Evolutionary conservation across 2,888 invertebrate species (phyloP).

Genomic region (Panopea generosa): DNA sequence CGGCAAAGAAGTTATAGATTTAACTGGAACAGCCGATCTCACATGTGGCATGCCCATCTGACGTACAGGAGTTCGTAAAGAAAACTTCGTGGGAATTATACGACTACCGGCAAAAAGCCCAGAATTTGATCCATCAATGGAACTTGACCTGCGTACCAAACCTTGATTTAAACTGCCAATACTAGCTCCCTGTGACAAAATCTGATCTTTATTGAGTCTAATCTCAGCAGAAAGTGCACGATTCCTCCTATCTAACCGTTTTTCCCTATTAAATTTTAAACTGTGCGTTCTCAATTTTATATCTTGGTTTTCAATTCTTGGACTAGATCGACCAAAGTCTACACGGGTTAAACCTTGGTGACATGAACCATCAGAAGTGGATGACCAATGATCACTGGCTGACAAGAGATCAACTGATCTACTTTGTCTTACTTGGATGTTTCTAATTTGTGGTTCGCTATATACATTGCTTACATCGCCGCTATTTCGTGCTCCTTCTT

Average conservation of each 20-base stretch:
- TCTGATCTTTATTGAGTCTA: slow-evolving; percentile 36
- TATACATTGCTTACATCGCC: neutral
- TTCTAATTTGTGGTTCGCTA: neutral
- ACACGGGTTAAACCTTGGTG: slow-evolving; percentile 10
- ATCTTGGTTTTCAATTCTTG: slow-evolving; percentile 22
- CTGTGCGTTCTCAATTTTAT: slow-evolving; percentile 32
- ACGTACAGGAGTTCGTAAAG: slow-evolving; percentile 49
- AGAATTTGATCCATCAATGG: slow-evolving; percentile 37
- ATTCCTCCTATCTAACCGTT: slow-evolving; percentile 41
- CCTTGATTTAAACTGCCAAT: neutral
- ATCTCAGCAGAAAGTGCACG: slow-evolving; percentile 55
- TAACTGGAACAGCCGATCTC: slow-evolving; percentile 45
- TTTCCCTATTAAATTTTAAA: slow-evolving; percentile 26
- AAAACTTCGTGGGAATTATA: slow-evolving; percentile 55
- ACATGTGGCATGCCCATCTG: slow-evolving; percentile 33
- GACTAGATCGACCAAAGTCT: slow-evolving; percentile 33
- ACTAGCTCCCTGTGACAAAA: neutral
- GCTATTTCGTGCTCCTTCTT: neutral
- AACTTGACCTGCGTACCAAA: slow-evolving; percentile 7
- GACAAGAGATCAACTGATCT: slow-evolving; percentile 45
- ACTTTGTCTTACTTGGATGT: slow-evolving; percentile 21
- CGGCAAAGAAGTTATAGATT: slow-evolving; percentile 49
- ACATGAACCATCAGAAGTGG: neutral
- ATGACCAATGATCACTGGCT: slow-evolving; percentile 3
- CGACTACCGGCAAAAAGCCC: slow-evolving; percentile 44